Evolutionary conservation across 2,888 invertebrate species (phyloP).

Genomic region (Pristionchus fissidentatus): DNA sequence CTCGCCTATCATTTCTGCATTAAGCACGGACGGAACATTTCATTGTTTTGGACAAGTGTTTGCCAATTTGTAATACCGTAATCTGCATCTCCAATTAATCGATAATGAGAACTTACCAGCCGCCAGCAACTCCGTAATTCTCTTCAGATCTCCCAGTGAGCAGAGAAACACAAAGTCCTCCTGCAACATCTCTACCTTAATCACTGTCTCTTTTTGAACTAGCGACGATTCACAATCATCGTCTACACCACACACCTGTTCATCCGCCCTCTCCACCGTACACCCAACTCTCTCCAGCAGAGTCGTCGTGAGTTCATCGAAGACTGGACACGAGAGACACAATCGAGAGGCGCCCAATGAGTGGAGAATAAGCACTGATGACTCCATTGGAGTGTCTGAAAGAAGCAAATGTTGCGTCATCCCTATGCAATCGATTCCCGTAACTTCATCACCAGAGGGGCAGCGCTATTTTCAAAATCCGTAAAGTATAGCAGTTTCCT

Average conservation of each 20-base stretch:
- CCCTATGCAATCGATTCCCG: neutral
- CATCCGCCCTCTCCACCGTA: slow-evolving; percentile 33
- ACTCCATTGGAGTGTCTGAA: slow-evolving; percentile 48
- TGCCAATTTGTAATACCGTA: too few relatives aligned
- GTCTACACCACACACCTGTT: neutral
- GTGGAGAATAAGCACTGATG: slow-evolving; percentile 54
- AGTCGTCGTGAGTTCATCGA: slow-evolving; percentile 60
- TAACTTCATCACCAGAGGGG: too few relatives aligned
- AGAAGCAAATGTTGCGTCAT: neutral
- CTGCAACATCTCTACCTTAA: slow-evolving; percentile 47
- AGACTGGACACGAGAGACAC: slow-evolving; percentile 58
- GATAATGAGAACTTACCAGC: neutral
- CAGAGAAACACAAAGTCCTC: slow-evolving; percentile 64
- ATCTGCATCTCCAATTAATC: slow-evolving; percentile 51
- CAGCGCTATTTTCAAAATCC: too few relatives aligned
- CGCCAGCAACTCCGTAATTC: neutral
- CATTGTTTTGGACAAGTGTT: too few relatives aligned
- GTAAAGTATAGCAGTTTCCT: too few relatives aligned
- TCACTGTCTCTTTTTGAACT: neutral
- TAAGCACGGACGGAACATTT: too few relatives aligned
- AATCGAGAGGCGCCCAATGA: slow-evolving; percentile 61
- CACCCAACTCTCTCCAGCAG: slow-evolving; percentile 59
- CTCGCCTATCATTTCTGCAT: too few relatives aligned
- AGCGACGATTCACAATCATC: neutral
- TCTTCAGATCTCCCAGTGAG: slow-evolving; percentile 49